These are phyloP conservation scores for Drosophila sproati DNA, from an alignment of 1,140 invertebrate genomes.

Conservation along the genomic window DNA sequence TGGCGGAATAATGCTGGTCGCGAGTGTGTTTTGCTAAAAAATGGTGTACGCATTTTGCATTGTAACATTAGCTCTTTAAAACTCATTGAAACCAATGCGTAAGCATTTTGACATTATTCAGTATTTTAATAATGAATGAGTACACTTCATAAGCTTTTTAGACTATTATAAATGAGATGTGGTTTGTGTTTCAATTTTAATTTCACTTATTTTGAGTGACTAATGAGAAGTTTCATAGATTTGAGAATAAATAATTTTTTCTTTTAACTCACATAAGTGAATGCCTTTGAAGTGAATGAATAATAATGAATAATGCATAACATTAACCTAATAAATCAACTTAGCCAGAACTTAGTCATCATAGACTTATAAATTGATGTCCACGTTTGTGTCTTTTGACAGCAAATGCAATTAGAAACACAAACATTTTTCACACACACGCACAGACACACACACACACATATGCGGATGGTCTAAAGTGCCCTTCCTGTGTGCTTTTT, in stretches of 20 bases:
- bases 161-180: background rate
- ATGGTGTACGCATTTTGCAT: constrained; percentile 27
- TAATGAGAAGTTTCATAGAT: no score
- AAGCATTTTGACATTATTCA: background rate
- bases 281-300: no score
- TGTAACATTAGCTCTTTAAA: constrained; percentile 6
- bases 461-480: constrained; percentile 28
- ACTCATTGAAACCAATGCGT: background rate
- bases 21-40: background rate
- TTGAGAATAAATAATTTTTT: no score
- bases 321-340: background rate
- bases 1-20: background rate
- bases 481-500: constrained; percentile 51
- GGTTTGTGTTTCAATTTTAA: background rate
- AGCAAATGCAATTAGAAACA: constrained; percentile 40
- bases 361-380: background rate
- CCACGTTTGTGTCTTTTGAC: background rate
- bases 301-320: background rate
- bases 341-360: background rate
- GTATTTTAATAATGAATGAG: background rate
- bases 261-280: no score
- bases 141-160: background rate
- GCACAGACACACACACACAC: constrained; percentile 4
- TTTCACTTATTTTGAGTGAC: no score
- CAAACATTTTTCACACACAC: constrained; percentile 23